Conservation (phyloP, 1,140 invertebrate species). For the Pteromalus puparum region DNA sequence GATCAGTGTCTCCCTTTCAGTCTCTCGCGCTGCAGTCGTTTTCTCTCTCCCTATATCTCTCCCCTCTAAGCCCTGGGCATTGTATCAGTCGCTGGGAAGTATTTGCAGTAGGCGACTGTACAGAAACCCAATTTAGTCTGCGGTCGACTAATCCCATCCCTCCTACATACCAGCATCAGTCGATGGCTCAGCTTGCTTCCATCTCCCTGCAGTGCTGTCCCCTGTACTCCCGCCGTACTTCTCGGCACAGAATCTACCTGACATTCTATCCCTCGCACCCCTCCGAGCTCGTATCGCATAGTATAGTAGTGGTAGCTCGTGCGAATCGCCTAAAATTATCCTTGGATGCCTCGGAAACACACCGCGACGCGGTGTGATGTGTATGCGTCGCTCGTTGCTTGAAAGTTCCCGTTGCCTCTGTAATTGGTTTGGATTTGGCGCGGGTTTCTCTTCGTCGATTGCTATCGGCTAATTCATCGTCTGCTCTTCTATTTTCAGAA, state of each 20-base stretch:
- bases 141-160: slow-evolving; percentile 73
- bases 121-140: slow-evolving; percentile 73
- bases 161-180: slow-evolving; percentile 70
- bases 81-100: slow-evolving; percentile 65
- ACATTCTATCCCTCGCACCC: slow-evolving; percentile 60
- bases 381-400: too few relatives aligned
- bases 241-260: slow-evolving; percentile 52
- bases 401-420: slow-evolving; percentile 38
- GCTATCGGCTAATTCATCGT: slow-evolving; percentile 30
- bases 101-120: slow-evolving; percentile 66
- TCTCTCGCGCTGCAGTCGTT: slow-evolving; percentile 51
- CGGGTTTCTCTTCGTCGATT: slow-evolving; percentile 27
- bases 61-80: slow-evolving; percentile 35
- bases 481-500: neutral
- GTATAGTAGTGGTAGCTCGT: slow-evolving; percentile 25
- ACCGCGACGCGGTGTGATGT: neutral
- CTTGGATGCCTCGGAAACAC: neutral
- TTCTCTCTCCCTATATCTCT: too few relatives aligned
- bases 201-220: slow-evolving; percentile 43
- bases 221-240: slow-evolving; percentile 49
- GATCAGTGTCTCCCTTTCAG: slow-evolving; percentile 55
- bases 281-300: slow-evolving; percentile 53
- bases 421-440: slow-evolving; percentile 35
- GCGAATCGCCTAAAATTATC: slow-evolving; percentile 55
- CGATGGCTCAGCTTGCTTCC: slow-evolving; percentile 64